Base-by-base conservation (phyloP, 2,113 vertebrate genomes). In the Sapayoa aenigma region DNA sequence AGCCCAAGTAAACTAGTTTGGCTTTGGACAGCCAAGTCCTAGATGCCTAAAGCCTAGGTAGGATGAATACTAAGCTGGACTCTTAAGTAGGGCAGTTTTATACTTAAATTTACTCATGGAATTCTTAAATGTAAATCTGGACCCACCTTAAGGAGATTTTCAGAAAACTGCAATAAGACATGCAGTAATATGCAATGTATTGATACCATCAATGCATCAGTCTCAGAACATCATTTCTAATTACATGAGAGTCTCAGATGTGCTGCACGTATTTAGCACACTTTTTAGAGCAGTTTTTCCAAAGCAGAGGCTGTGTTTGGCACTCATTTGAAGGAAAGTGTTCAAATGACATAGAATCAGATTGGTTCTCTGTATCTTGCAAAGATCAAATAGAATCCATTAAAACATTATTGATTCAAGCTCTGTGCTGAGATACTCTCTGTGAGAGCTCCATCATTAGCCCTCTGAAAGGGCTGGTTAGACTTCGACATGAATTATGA, bases 371-470 rank as follows among this genome's bases (percentile, higher is more conserved):
- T 77, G 21, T 15, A 23, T 80, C 73, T 88, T 90, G 49, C 30
- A 71, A 89, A 84, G 86, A 86, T 83, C 79, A 94, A 83, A 90
- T n/a, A 83, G 86, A 92, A 93, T 79, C 72, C 83, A 84, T 88
- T 88, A 76, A 92, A 87, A 39, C 58, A 33, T 59, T 92, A 88
- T 59, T 46, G 80, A 87, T 91, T 87, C 84, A 75, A 65, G 78
- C 44, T 74, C 74, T 47, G 35, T 55, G n/a, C 58, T 67, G 62
- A 68, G 68, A 39, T 30, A 5, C 59, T 42, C 53, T 30, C 84
- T 39, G 2, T 35, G 53, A 74, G 39, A 95, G 25, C 28, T 83
- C 53, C 67, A 68, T 20, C 87, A 49, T 86, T 83, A 87, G 68
- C 37, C 24, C 42, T 87, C 69, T 62, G 73, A 27, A 73, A 74